A percentile compares a stretch with the other conserved stretches of the same genome.
These are phyloP conservation scores for Nesospiza acunhae DNA, from an alignment of 2,113 vertebrate genomes.

Conservation along the genomic window DNA sequence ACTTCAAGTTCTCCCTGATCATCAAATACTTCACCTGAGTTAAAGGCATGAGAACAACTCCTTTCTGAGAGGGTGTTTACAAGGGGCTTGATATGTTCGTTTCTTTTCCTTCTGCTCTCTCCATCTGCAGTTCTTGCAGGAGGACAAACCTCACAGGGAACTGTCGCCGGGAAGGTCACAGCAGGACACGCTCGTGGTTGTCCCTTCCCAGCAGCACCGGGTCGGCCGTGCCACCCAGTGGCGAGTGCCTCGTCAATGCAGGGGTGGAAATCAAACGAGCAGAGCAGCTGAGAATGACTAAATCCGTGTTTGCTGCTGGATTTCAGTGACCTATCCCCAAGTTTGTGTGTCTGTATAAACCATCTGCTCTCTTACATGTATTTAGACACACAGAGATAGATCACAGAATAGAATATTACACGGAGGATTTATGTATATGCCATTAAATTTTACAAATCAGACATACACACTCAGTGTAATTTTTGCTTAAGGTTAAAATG, in stretches of 20 bases:
- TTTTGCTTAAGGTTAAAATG: background rate
- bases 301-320: background rate
- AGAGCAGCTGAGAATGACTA: background rate
- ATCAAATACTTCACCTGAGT: slow-evolving; percentile 53
- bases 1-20: slow-evolving; percentile 29
- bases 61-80: background rate
- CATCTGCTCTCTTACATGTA: background rate
- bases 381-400: background rate
- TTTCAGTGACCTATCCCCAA: background rate
- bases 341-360: background rate
- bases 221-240: slow-evolving; percentile 44
- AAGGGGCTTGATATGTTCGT: background rate
- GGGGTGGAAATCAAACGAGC: background rate
- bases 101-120: background rate
- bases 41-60: background rate
- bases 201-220: background rate
- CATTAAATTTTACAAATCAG: background rate
- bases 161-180: background rate
- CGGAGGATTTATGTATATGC: background rate
- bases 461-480: background rate
- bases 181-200: background rate
- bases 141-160: background rate
- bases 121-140: background rate
- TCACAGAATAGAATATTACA: background rate
- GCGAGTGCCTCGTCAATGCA: background rate